A percentile compares a stretch with the other conserved stretches of the same genome.
Evolutionary conservation across 2,113 vertebrate species (phyloP).

Genomic region (Proteles cristata): DNA sequence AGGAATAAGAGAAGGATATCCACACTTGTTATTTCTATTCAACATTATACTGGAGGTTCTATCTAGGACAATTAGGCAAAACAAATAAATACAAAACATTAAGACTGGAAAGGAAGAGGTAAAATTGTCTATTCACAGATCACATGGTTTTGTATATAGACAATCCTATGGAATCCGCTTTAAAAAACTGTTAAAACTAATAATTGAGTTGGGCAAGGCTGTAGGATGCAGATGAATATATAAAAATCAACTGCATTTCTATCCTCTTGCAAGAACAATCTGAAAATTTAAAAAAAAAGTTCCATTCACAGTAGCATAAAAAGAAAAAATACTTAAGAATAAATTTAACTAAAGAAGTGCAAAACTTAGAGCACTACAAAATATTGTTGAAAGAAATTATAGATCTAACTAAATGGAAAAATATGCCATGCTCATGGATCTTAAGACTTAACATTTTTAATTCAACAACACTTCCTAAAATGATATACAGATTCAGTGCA

Average conservation of each 20-base stretch:
- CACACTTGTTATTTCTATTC: neutral
- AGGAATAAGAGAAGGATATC: neutral
- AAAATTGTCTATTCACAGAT: neutral
- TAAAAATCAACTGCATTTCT: neutral
- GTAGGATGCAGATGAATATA: neutral
- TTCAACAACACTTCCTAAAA: too few relatives aligned
- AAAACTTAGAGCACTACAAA: too few relatives aligned
- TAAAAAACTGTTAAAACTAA: neutral
- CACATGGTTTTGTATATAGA: too few relatives aligned
- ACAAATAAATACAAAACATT: slow-evolving; percentile 8
- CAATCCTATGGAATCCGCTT: neutral
- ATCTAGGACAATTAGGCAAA: neutral
- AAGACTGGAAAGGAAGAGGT: neutral
- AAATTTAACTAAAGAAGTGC: too few relatives aligned
- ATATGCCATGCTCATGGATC: too few relatives aligned
- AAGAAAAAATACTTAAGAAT: neutral
- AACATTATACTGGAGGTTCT: neutral
- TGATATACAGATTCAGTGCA: too few relatives aligned
- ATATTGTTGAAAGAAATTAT: too few relatives aligned
- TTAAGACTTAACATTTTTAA: too few relatives aligned
- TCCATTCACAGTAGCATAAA: neutral
- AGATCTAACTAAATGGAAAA: too few relatives aligned
- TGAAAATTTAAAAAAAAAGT: neutral
- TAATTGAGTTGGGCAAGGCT: neutral
- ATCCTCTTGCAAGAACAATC: neutral